A percentile compares a stretch with the other conserved stretches of the same genome.
Conservation (phyloP, 2,888 invertebrate species). For the Callimorpha dominula region DNA sequence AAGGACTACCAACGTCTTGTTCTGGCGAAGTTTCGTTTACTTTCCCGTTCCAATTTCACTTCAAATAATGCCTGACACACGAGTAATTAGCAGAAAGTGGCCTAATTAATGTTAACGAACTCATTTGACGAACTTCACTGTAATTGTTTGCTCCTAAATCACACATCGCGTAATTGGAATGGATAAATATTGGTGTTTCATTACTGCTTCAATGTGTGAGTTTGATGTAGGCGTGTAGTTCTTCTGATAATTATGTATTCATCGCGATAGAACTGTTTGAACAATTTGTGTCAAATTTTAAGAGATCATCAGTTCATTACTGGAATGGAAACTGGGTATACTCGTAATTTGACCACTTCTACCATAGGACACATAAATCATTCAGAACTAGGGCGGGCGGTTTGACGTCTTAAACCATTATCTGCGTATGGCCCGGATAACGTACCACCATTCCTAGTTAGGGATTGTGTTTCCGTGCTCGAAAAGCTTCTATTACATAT, state of each 20-base stretch:
- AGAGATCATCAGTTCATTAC: neutral
- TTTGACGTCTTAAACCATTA: no score
- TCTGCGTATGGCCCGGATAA: no score
- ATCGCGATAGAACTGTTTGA: no score
- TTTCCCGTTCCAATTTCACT: slow-evolving; percentile 39
- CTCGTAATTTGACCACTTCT: no score
- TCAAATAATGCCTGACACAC: slow-evolving; percentile 45
- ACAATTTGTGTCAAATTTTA: neutral
- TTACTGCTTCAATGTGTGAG: slow-evolving; percentile 36
- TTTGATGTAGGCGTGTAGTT: neutral
- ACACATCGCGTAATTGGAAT: slow-evolving; percentile 43
- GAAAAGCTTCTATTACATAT: no score
- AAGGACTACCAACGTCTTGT: slow-evolving; percentile 5
- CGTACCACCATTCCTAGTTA: no score
- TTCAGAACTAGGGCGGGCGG: no score
- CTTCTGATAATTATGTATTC: neutral
- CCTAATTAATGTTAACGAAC: slow-evolving; percentile 68
- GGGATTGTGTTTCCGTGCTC: no score
- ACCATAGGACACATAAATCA: no score
- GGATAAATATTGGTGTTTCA: slow-evolving; percentile 50
- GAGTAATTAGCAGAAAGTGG: slow-evolving; percentile 58
- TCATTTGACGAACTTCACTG: slow-evolving; percentile 53
- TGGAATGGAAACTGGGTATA: no score
- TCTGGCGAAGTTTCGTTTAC: slow-evolving; percentile 12
- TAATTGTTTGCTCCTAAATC: slow-evolving; percentile 47